These are phyloP conservation scores for Charina bottae DNA, from an alignment of 2,113 vertebrate genomes.

Conservation along the genomic window DNA sequence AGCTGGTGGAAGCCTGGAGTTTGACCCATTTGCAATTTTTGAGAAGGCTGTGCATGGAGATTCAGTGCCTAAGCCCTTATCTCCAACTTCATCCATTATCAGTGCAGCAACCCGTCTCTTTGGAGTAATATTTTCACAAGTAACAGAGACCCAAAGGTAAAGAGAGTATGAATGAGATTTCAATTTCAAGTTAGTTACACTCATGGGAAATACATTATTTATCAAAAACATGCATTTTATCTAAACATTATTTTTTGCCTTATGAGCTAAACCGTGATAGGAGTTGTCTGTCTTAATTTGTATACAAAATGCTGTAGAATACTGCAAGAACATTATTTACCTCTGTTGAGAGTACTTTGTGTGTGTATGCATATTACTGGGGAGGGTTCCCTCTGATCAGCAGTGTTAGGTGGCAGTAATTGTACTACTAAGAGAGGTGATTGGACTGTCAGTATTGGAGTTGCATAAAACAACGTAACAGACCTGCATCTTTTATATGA, in stretches of 20 bases:
- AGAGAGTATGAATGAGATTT: not conserved
- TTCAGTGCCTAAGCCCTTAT: slow-evolving; percentile 81
- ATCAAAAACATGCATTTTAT: not conserved
- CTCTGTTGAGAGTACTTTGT: not conserved
- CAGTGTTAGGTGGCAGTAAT: not conserved
- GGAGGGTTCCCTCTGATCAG: not conserved
- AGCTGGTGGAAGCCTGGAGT: slow-evolving; percentile 85
- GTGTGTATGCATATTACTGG: not conserved
- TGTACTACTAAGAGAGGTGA: not conserved
- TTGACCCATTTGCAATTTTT: slow-evolving; percentile 85
- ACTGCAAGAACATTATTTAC: not conserved
- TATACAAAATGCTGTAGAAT: not conserved
- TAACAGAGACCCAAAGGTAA: slow-evolving; percentile 87
- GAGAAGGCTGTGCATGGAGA: slow-evolving; percentile 71
- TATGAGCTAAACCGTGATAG: not conserved
- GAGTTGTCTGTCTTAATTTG: not conserved
- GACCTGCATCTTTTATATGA: not conserved
- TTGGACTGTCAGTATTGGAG: not conserved
- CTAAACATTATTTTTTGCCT: not conserved
- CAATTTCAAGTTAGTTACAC: not conserved
- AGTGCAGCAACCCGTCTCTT: slow-evolving; percentile 83
- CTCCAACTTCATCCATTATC: slow-evolving; percentile 77
- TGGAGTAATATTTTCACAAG: slow-evolving; percentile 82
- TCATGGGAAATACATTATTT: not conserved
- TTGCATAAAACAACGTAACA: not conserved